Evolutionary conservation across 2,113 vertebrate genomes (phyloP).

Genomic region (Ursus arctos): DNA sequence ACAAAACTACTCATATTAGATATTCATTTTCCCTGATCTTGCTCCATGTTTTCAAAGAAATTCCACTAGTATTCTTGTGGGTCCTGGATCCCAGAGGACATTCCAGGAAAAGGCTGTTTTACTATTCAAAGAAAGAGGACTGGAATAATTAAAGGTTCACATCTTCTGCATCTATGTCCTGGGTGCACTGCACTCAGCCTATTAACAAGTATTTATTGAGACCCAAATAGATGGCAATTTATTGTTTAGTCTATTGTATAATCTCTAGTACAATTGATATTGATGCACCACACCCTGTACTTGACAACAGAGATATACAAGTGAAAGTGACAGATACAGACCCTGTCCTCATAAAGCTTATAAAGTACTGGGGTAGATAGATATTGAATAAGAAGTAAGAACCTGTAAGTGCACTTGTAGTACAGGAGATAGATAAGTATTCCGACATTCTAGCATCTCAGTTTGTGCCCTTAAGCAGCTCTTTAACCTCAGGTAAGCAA

Average conservation of each 20-base stretch:
- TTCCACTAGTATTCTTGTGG: not conserved
- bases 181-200: not conserved
- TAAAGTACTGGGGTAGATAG: not conserved
- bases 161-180: not conserved
- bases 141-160: not conserved
- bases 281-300: not conserved
- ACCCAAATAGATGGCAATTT: not conserved
- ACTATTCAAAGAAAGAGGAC: not conserved
- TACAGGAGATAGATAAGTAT: not conserved
- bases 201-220: not conserved
- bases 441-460: not conserved
- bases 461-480: not conserved
- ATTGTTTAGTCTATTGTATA: not conserved
- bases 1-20: slow-evolving; percentile 21
- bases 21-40: slow-evolving; percentile 34
- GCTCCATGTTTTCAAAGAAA: slow-evolving; percentile 45
- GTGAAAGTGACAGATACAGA: not conserved
- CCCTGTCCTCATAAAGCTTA: not conserved
- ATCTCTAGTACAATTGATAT: not conserved
- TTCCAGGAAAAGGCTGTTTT: not conserved
- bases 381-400: not conserved
- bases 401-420: not conserved
- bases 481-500: not conserved
- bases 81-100: not conserved
- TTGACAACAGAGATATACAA: not conserved